phyloP scores from a whole-genome alignment of 2,113 vertebrate species.

The Rostratula benghalensis region DNA sequence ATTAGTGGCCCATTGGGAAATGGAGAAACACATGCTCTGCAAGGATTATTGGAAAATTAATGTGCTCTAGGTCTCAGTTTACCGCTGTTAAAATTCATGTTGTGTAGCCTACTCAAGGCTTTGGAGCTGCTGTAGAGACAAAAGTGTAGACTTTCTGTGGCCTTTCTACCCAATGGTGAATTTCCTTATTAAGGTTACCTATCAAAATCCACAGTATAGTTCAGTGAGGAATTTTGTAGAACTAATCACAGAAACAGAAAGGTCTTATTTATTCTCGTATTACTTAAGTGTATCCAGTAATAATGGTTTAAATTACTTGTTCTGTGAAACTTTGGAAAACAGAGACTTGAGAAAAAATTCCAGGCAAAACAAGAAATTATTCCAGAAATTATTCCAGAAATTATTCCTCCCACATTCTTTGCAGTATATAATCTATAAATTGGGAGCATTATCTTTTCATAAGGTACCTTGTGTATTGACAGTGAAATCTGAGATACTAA shows the following conservation, averaged over 20 bases:
- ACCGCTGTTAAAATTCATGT: background rate
- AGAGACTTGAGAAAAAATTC: background rate
- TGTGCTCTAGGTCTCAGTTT: background rate
- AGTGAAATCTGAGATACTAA: background rate
- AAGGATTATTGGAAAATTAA: constrained; percentile 32
- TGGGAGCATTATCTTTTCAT: background rate
- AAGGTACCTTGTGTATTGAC: background rate
- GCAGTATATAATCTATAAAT: background rate
- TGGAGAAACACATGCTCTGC: background rate
- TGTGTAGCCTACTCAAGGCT: background rate
- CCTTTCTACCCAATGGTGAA: background rate
- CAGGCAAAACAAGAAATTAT: background rate
- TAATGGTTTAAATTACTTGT: background rate
- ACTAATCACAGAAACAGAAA: background rate
- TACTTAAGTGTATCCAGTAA: background rate
- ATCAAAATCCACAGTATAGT: background rate
- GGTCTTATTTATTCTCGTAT: background rate
- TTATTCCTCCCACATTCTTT: background rate
- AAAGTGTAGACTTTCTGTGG: background rate
- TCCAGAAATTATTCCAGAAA: background rate
- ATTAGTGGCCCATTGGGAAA: background rate
- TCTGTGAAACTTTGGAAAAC: background rate
- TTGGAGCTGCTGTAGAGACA: background rate
- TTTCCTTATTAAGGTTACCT: background rate
- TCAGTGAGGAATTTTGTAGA: background rate